Base-by-base conservation (phyloP, 2,797 vertebrate genomes). In the Syndactyla subalaris region DNA sequence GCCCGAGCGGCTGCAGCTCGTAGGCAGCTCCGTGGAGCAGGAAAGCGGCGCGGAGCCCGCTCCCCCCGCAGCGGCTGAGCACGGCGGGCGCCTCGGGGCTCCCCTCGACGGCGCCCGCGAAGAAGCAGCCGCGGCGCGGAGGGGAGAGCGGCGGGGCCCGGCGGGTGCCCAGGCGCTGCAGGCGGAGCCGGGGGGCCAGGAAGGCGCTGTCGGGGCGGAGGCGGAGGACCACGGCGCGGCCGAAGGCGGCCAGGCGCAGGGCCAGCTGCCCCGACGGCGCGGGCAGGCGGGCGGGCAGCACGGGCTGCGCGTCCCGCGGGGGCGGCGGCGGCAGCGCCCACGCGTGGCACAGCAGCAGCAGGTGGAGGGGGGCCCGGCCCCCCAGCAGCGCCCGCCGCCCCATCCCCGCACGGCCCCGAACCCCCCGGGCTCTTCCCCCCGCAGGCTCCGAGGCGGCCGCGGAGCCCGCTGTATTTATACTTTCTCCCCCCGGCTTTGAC, bases 401-500 rank as follows among this genome's bases (percentile, higher is more conserved):
- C 91, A 93, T 91, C 46, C 79, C 65, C 58, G 77, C 84, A 30
- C 73, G 29, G 76, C 80, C 63, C 68, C 66, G 66, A 59, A 48
- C 54, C 72, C 83, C 83, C 68, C 82, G 78, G 78, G 87, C 74
- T 87, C 72, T 78, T 43, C 41, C 57, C 95, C 83, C 94, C 91
- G 76, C 85, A 89, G 58, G 85, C 89, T 54, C 96, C 88, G 96
- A 95, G 97, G 97, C 97, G 97, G 97, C 97, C 97, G 98, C 97
- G 52, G 94, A 95, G 95, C 96, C 97, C 94, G 97, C 97, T 96
- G 98, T 99, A 99, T 99, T 99, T 99, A 99, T 99, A 99, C 98
- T 94, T 97, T 98, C 97, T 97, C 97, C 98, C 98, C 98, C 97
- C 98, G 98, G 98, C 98, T 98, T 98, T 98, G 98, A 98, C 98